Percentiles rank a stretch among this genome's conserved stretches.
Evolutionary conservation across 2,113 vertebrate genomes (phyloP).

Genomic region (Microtus ochrogaster): DNA sequence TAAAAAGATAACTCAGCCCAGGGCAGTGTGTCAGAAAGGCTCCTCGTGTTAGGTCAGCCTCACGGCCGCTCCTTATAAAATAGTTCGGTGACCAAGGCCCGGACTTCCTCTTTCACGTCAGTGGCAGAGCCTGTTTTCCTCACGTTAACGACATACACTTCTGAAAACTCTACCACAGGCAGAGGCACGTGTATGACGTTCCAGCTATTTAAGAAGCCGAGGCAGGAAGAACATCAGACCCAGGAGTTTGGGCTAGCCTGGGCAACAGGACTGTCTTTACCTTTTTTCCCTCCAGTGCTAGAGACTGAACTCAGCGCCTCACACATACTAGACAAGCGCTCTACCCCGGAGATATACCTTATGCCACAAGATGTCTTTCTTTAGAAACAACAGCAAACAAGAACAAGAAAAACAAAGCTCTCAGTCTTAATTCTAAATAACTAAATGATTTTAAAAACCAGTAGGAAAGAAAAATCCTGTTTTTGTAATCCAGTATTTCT

Average conservation of each 20-base stretch:
- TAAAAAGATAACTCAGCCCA: slow-evolving; percentile 47
- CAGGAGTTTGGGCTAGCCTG: background rate
- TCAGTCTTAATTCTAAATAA: slow-evolving; percentile 60
- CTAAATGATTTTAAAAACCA: slow-evolving; percentile 56
- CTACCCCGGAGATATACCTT: background rate
- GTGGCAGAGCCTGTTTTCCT: slow-evolving; percentile 18
- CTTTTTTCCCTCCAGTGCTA: background rate
- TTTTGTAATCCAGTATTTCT: slow-evolving; percentile 30
- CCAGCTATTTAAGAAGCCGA: background rate
- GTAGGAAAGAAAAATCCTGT: background rate
- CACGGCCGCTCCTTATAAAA: background rate
- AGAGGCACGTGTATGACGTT: background rate
- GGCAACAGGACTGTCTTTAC: background rate
- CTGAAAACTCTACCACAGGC: background rate
- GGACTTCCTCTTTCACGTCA: slow-evolving; percentile 67
- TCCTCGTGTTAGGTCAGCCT: background rate
- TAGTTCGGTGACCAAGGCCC: slow-evolving; percentile 23
- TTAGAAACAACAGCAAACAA: background rate
- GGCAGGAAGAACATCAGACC: background rate
- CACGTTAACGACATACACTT: slow-evolving; percentile 12
- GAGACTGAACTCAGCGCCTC: background rate
- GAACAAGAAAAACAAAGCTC: background rate
- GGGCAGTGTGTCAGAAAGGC: background rate
- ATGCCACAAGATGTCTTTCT: background rate
- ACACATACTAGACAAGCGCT: background rate